Evolutionary conservation across 2,113 vertebrate genomes (phyloP).

Genomic region (Labeo rohita): DNA sequence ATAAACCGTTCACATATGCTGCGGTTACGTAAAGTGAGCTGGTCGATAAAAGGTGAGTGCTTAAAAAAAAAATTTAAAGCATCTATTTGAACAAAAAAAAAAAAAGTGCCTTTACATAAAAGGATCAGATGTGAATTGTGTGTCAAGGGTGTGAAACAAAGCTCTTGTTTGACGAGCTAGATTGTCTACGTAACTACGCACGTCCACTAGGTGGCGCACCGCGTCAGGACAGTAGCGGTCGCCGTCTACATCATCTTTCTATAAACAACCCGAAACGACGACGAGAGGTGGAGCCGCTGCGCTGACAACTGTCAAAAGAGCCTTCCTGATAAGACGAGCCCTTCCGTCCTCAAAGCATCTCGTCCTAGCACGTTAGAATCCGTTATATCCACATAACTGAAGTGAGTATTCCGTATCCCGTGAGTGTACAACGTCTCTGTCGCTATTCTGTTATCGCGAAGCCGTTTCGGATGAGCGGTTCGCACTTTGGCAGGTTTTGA

Average conservation of each 20-base stretch:
- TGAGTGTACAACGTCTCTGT: neutral
- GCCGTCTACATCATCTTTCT: neutral
- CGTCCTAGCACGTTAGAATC: neutral
- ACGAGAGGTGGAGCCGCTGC: conserved; percentile 8
- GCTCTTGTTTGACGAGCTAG: neutral
- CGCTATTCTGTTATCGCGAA: neutral
- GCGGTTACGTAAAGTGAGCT: neutral
- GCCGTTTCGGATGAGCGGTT: conserved; percentile 24
- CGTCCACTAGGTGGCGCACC: neutral
- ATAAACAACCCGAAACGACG: conserved; percentile 8
- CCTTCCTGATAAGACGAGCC: conserved; percentile 34
- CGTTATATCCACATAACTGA: neutral
- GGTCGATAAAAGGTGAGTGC: neutral
- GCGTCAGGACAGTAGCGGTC: neutral
- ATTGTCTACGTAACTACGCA: neutral
- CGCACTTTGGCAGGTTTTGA: neutral
- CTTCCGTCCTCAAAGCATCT: conserved; percentile 37
- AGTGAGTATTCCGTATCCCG: neutral
- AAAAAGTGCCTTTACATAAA: neutral
- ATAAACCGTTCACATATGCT: neutral
- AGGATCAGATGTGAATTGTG: neutral
- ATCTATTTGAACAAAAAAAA: neutral
- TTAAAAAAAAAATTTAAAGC: neutral
- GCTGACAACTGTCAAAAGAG: conserved; percentile 42
- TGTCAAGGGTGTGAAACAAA: neutral